Percentiles rank a stretch among this genome's conserved stretches.
Conservation (phyloP, 1,140 invertebrate species). For the Saccostrea glomerata region DNA sequence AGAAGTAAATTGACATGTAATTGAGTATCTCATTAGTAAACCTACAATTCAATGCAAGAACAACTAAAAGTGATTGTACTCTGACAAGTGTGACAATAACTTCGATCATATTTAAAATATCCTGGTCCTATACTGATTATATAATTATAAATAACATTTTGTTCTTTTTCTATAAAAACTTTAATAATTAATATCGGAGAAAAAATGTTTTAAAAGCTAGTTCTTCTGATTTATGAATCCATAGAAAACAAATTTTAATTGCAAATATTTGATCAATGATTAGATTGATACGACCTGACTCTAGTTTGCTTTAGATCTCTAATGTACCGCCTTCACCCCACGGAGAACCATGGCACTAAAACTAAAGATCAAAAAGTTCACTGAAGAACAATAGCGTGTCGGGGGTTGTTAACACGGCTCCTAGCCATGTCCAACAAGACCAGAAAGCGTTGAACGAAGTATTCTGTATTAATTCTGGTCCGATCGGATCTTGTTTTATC, state of each 20-base stretch:
- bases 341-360: neutral
- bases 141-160: too few relatives aligned
- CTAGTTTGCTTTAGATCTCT: neutral
- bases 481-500: neutral
- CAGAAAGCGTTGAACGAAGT: neutral
- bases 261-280: constrained; percentile 13
- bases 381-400: constrained; percentile 13
- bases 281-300: constrained; percentile 24
- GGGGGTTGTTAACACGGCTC: neutral
- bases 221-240: neutral
- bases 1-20: too few relatives aligned
- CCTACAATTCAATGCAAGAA: too few relatives aligned
- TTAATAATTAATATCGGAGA: too few relatives aligned
- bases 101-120: too few relatives aligned
- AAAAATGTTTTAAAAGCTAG: neutral
- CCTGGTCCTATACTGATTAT: too few relatives aligned
- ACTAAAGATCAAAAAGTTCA: constrained; percentile 26
- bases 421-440: neutral
- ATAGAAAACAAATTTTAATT: neutral
- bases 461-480: neutral
- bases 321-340: constrained; percentile 26
- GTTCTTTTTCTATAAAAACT: too few relatives aligned
- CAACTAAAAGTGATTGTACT: too few relatives aligned
- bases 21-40: too few relatives aligned
- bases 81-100: too few relatives aligned